Conservation (phyloP, 2,797 vertebrate genomes). For the Pygocentrus nattereri region DNA sequence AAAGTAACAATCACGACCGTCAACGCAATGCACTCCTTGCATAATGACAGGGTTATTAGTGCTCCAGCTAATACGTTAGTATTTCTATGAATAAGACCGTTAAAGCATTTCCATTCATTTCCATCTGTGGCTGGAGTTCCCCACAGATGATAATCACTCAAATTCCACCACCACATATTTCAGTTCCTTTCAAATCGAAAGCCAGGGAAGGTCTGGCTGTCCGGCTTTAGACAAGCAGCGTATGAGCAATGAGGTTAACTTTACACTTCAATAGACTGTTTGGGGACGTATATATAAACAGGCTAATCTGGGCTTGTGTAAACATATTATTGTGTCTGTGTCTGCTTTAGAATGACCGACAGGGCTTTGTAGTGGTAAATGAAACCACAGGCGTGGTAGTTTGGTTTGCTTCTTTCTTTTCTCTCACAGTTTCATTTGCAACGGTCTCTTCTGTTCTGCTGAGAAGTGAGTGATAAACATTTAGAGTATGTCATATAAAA, state of each 20-base stretch:
- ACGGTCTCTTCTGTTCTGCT: too few relatives aligned
- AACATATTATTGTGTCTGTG: conserved; percentile 5
- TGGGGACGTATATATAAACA: background rate
- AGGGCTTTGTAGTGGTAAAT: conserved; percentile 29
- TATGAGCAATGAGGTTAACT: background rate
- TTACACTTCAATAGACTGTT: background rate
- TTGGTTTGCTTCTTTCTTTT: conserved; percentile 22
- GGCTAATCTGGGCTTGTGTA: background rate
- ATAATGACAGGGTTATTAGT: too few relatives aligned
- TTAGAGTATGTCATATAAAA: too few relatives aligned
- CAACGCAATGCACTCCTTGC: too few relatives aligned
- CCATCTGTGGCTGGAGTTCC: background rate
- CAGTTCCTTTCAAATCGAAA: background rate
- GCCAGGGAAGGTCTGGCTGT: background rate
- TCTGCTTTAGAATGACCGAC: background rate
- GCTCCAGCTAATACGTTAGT: too few relatives aligned
- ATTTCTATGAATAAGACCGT: background rate
- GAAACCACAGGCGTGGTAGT: conserved; percentile 23
- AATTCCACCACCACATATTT: conserved; percentile 1
- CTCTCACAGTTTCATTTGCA: conserved; percentile 4
- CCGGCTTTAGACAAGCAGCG: background rate
- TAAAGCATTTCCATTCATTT: background rate
- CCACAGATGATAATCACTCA: background rate
- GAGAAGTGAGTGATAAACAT: too few relatives aligned
- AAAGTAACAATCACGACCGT: too few relatives aligned